Conservation (phyloP, 2,888 invertebrate species). For the Gnatocerus cornutus region DNA sequence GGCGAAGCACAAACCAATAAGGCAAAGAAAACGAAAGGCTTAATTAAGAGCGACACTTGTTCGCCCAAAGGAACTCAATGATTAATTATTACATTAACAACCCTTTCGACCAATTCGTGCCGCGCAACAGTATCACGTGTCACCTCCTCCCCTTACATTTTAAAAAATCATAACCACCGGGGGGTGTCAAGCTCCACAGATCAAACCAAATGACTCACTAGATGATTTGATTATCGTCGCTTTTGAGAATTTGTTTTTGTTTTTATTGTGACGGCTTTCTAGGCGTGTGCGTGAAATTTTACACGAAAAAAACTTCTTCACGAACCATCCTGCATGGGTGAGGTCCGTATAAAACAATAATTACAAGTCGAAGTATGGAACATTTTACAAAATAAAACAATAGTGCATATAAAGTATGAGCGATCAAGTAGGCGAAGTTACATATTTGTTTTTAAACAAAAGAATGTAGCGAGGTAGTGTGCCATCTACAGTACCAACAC, state of each 20-base stretch:
- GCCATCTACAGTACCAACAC: conserved; percentile 20
- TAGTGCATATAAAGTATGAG: conserved; percentile 38
- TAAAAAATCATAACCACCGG: conserved; percentile 24
- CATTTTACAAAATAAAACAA: conserved; percentile 37
- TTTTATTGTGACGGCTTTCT: neutral
- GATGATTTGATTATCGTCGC: conserved; percentile 60
- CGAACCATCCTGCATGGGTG: conserved; percentile 28
- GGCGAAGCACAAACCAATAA: neutral
- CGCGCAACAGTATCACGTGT: conserved; percentile 44
- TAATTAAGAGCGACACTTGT: conserved; percentile 30
- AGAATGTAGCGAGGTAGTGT: conserved; percentile 8
- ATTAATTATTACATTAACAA: conserved; percentile 43
- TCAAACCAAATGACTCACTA: conserved; percentile 61
- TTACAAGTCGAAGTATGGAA: conserved; percentile 35
- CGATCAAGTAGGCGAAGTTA: conserved; percentile 40
- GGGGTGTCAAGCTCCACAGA: conserved; percentile 63
- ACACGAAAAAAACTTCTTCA: conserved; percentile 19
- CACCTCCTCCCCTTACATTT: conserved; percentile 15
- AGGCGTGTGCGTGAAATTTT: conserved; percentile 40
- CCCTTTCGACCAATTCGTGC: conserved; percentile 28
- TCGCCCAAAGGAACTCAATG: conserved; percentile 40
- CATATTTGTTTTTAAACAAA: conserved; percentile 39
- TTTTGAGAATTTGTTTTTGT: conserved; percentile 14
- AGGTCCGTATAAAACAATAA: conserved; percentile 38
- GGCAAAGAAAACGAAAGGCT: neutral